A percentile compares a stretch with the other conserved stretches of the same genome.
phyloP scores from a whole-genome alignment of 2,888 invertebrate genomes.

The Lobophora halterata region DNA sequence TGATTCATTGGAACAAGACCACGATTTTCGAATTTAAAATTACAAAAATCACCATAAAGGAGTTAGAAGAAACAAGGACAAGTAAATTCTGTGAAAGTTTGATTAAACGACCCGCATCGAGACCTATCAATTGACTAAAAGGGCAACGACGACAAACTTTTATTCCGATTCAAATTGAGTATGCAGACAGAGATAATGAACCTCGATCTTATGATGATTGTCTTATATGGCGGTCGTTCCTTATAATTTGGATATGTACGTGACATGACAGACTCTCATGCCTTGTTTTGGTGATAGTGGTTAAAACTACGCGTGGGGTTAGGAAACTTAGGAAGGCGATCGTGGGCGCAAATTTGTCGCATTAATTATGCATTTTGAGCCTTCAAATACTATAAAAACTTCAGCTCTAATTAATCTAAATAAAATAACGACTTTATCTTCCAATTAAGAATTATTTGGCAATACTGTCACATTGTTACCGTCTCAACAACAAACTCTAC shows the following conservation, averaged over 20 bases:
- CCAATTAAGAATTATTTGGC: too few species aligned
- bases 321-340: conserved; percentile 12
- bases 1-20: too few species aligned
- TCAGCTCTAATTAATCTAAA: too few species aligned
- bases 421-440: too few species aligned
- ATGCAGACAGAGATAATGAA: conserved; percentile 29
- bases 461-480: too few species aligned
- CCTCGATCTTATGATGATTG: conserved; percentile 25
- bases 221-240: conserved; percentile 16
- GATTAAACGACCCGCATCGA: conserved; percentile 7
- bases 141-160: conserved; percentile 17
- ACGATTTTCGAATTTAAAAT: too few species aligned
- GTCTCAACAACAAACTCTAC: too few species aligned
- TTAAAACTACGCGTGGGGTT: conserved; percentile 10
- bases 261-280: conserved; percentile 18
- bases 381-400: too few species aligned
- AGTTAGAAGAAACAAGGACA: not conserved
- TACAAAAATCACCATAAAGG: too few species aligned
- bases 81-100: not conserved
- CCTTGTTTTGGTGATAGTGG: conserved; percentile 12
- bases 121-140: conserved; percentile 15
- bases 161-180: conserved; percentile 31
- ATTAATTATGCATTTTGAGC: not conserved
- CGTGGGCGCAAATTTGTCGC: conserved; percentile 3
- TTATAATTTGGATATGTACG: conserved; percentile 8